Base-by-base conservation (phyloP, 1,140 invertebrate genomes). In the Lordiphosa stackelbergi region DNA sequence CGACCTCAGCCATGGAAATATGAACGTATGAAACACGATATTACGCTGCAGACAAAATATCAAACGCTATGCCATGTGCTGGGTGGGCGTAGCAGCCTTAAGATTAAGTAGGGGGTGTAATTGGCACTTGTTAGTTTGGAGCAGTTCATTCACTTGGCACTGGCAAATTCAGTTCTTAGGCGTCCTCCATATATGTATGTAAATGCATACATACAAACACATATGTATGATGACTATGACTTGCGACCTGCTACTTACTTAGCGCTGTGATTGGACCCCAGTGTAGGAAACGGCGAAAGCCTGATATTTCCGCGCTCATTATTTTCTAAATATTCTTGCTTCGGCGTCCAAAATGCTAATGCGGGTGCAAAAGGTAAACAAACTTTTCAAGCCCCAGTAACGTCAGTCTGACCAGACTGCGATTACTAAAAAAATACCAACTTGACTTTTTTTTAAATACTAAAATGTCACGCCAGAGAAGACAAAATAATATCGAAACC, bases 191-290 rank as follows among this genome's bases (percentile, higher is more conserved):
- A 28, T 28, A 28, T 28, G 24, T 31, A 31, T 31, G 28, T 8
- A 31, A 8, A 2, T 24, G 22, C 5, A 24, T 5, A 24, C 22
- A 31, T 8, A 31, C 28, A 1, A 8, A 31, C 28, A 31, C 28
- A 31, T 31, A 31, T 5, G 6, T 31, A 31, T 8, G 28, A 8
- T 8, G 7, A 31, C 28, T 8, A 31, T 31, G 7, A 7, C 0
- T 28, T 31, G 28, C 8, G 28, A 8, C 28, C 28, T 47, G 22
- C 37, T 36, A 89, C 89, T 89, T 90, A 95, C 94, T 91, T 57
- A 95, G 88, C 59, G 94, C 94, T 28, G 91, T 91, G 47, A 95
- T 87, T 62, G 94, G 94, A 53, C 94, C 94, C 93, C 93, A 95
- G 85, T 95, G 94, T 53, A 90, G 90, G 71, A 95, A 87, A 84